Conservation (phyloP, 2,797 vertebrate genomes). For the Rhodeus uyekii region DNA sequence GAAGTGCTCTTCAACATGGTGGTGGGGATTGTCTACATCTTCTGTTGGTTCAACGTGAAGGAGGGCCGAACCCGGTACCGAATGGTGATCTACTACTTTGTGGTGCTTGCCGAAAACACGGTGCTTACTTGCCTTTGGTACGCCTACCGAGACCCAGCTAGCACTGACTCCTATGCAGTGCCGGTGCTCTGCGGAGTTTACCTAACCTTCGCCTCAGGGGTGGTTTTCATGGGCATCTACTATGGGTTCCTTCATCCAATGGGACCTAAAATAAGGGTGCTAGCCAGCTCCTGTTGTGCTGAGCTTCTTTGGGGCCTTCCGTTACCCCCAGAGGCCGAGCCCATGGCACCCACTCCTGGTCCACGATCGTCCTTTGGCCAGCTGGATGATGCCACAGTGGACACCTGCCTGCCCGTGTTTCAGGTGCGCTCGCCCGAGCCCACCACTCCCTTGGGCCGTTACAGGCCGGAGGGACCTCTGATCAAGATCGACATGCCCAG, state of each 20-base stretch:
- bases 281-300: constrained; percentile 96
- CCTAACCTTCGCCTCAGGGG: constrained; percentile 92
- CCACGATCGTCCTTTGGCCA: constrained; percentile 83
- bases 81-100: constrained; percentile 96
- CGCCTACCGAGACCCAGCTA: constrained; percentile 88
- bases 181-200: constrained; percentile 94
- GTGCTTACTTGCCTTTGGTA: constrained; percentile 96
- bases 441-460: constrained; percentile 78
- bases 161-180: constrained; percentile 92
- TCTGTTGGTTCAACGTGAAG: constrained; percentile 99
- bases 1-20: constrained; percentile 99
- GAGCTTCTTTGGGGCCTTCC: constrained; percentile 98
- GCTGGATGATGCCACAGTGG: constrained; percentile 83
- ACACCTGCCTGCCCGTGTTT: constrained; percentile 97
- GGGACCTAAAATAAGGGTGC: constrained; percentile 87
- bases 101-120: constrained; percentile 96
- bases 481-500: constrained; percentile 99
- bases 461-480: constrained; percentile 88
- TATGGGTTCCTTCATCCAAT: constrained; percentile 95
- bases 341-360: constrained; percentile 88
- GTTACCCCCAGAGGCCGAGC: constrained; percentile 93
- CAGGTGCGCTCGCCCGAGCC: constrained; percentile 93
- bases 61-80: constrained; percentile 94
- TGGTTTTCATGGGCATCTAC: constrained; percentile 93
- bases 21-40: constrained; percentile 99